A percentile compares a stretch with the other conserved stretches of the same genome.
Evolutionary conservation across 2,797 vertebrate species (phyloP).

Genomic region (Halcyon smyrnensis): DNA sequence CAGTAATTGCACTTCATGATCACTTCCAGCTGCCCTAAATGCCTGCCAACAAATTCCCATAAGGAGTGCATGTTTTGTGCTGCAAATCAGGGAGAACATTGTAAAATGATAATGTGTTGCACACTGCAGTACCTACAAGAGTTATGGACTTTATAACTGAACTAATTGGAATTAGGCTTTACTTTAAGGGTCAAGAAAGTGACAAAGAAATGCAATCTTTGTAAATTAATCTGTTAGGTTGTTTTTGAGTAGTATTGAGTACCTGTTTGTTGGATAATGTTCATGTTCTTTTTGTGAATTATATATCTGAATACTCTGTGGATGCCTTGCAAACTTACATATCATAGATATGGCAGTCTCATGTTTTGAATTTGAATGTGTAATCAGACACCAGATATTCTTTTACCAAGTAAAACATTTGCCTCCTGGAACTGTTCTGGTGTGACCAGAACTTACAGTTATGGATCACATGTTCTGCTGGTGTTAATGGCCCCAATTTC

Average conservation of each 20-base stretch:
- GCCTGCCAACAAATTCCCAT: constrained; percentile 85
- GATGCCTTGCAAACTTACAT: constrained; percentile 19
- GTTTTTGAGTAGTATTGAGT: constrained; percentile 50
- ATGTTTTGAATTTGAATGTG: constrained; percentile 43
- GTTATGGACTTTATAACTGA: constrained; percentile 84
- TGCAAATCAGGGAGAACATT: constrained; percentile 85
- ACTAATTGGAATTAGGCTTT: constrained; percentile 83
- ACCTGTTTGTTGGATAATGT: constrained; percentile 48
- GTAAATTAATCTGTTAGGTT: constrained; percentile 63
- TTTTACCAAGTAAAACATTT: constrained; percentile 53
- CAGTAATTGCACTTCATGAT: constrained; percentile 95
- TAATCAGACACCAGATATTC: constrained; percentile 65
- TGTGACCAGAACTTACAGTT: constrained; percentile 56
- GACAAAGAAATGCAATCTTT: constrained; percentile 73
- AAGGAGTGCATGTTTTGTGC: constrained; percentile 84
- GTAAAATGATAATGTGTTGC: constrained; percentile 87
- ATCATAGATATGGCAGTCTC: not conserved
- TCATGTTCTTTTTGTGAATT: constrained; percentile 31
- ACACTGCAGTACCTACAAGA: constrained; percentile 80
- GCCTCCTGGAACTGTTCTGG: constrained; percentile 28
- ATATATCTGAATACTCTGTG: not conserved
- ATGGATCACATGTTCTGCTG: constrained; percentile 6
- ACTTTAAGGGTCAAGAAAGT: constrained; percentile 78
- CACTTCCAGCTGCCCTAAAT: constrained; percentile 93
- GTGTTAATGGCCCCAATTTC: constrained; percentile 27